These are phyloP conservation scores for Scaptodrosophila lebanonensis DNA, from an alignment of 1,140 invertebrate genomes.

Conservation along the genomic window DNA sequence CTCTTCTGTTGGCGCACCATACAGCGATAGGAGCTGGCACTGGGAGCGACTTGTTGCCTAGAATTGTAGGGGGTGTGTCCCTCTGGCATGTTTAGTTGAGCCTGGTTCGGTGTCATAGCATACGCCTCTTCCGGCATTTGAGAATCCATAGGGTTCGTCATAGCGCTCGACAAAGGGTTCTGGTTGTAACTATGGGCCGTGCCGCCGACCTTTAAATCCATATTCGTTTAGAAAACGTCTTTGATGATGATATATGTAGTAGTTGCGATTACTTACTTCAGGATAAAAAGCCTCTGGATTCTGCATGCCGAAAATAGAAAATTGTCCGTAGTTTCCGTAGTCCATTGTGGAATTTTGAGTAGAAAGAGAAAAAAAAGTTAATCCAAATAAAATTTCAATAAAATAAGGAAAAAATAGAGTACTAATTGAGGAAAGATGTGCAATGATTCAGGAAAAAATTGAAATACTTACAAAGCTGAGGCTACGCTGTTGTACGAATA, in stretches of 20 bases:
- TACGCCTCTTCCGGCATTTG: neutral
- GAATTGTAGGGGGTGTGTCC: neutral
- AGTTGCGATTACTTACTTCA: constrained; percentile 2
- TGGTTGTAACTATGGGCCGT: neutral
- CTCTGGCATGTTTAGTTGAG: constrained; percentile 3
- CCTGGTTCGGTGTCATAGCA: no score
- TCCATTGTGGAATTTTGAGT: constrained; percentile 14
- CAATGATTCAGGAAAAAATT: neutral
- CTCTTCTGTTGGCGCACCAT: constrained; percentile 3
- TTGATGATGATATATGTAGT: no score
- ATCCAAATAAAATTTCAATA: neutral
- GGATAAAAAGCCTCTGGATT: constrained; percentile 29
- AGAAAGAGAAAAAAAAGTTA: neutral
- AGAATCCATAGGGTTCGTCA: no score
- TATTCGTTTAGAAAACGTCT: no score
- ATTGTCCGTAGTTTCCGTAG: constrained; percentile 22
- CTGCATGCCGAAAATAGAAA: constrained; percentile 23
- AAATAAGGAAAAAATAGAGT: neutral
- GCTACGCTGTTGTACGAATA: no score
- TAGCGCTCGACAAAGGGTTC: neutral
- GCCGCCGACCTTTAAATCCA: no score
- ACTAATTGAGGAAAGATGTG: neutral
- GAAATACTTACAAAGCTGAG: no score
- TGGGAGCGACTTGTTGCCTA: neutral
- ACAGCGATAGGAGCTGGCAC: constrained; percentile 24